phyloP scores from a whole-genome alignment of 1,140 invertebrate species.

The Ylistrum balloti region DNA sequence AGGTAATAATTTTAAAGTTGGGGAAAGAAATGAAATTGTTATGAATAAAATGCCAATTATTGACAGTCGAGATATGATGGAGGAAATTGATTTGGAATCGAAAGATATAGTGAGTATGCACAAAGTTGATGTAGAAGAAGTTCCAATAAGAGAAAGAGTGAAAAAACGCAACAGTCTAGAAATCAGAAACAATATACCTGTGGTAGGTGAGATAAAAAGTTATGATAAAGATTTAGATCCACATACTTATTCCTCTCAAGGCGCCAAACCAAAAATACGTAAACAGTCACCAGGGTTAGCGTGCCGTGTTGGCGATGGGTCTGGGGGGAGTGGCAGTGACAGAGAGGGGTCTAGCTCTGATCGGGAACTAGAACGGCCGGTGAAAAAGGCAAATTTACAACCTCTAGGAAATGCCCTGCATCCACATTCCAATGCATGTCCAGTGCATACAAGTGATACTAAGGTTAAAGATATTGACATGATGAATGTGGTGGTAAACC shows the following conservation, averaged over 20 bases:
- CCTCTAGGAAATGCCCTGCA: not conserved
- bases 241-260: constrained; percentile 65
- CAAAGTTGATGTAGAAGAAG: not conserved
- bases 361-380: constrained; percentile 58
- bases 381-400: not conserved
- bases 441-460: not conserved
- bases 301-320: constrained; percentile 73
- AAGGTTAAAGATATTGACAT: not conserved
- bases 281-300: constrained; percentile 81
- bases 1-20: constrained; percentile 57
- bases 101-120: not conserved
- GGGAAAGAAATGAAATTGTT: constrained; percentile 49
- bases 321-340: constrained; percentile 61
- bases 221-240: constrained; percentile 75
- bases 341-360: constrained; percentile 69
- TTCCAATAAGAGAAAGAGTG: constrained; percentile 14
- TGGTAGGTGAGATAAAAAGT: constrained; percentile 77
- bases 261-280: constrained; percentile 77
- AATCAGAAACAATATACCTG: constrained; percentile 81
- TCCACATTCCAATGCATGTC: constrained; percentile 24
- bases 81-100: constrained; percentile 8
- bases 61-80: constrained; percentile 29
- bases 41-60: constrained; percentile 45
- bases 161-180: constrained; percentile 80
- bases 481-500: constrained; percentile 11